phyloP scores from a whole-genome alignment of 2,797 vertebrate genomes.

The Lacerta agilis region DNA sequence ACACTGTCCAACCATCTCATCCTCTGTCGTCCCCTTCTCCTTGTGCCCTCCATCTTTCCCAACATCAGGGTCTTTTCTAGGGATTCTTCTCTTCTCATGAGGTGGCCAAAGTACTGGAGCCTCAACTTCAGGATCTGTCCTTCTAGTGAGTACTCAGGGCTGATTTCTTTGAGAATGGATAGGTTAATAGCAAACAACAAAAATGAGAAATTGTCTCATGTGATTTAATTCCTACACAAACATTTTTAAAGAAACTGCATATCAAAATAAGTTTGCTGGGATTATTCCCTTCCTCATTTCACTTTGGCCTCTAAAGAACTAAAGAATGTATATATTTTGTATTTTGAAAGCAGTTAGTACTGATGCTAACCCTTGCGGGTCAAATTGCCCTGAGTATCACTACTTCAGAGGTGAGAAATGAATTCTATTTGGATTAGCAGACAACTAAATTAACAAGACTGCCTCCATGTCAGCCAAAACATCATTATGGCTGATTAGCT shows the following conservation, averaged over 20 bases:
- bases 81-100: too few relatives aligned
- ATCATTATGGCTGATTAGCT: constrained; percentile 31
- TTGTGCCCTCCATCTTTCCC: too few relatives aligned
- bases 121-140: too few relatives aligned
- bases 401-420: constrained; percentile 39
- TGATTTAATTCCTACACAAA: neutral
- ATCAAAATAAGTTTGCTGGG: constrained; percentile 32
- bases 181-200: constrained; percentile 13
- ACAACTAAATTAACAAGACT: constrained; percentile 28
- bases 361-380: constrained; percentile 21
- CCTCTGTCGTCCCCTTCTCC: too few relatives aligned
- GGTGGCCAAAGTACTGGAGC: too few relatives aligned
- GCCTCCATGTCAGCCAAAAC: constrained; percentile 24
- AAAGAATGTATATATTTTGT: neutral
- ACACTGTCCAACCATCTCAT: too few relatives aligned
- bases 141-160: too few relatives aligned
- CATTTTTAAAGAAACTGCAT: constrained; percentile 26
- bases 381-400: constrained; percentile 34
- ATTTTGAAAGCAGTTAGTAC: constrained; percentile 7
- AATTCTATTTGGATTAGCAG: neutral
- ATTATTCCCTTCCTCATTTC: neutral
- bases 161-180: too few relatives aligned
- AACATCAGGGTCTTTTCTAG: too few relatives aligned
- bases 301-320: neutral
- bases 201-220: constrained; percentile 9